Conservation (phyloP, 1,140 invertebrate genomes). For the Lucilia cuprina region DNA sequence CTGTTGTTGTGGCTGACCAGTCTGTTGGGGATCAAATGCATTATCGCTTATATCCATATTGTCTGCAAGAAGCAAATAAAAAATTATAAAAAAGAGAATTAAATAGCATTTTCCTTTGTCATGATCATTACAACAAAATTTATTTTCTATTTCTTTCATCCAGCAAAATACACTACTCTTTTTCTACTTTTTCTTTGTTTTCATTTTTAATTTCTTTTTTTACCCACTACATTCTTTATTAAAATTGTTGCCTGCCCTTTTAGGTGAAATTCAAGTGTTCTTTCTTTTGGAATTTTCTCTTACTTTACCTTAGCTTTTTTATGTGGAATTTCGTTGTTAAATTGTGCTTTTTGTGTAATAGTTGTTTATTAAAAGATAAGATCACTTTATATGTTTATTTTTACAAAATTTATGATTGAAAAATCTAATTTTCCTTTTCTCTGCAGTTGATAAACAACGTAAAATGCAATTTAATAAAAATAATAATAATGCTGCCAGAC, state of each 20-base stretch:
- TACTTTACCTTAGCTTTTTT: background rate
- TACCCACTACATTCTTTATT: too few relatives aligned
- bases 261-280: too few relatives aligned
- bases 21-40: constrained; percentile 36
- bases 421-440: background rate
- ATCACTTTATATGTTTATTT: background rate
- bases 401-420: background rate
- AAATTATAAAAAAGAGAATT: background rate
- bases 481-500: background rate
- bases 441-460: constrained; percentile 17
- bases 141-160: background rate
- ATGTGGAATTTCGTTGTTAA: background rate
- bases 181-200: constrained; percentile 3
- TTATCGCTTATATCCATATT: constrained; percentile 38
- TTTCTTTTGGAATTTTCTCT: too few relatives aligned
- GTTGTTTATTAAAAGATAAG: background rate
- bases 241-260: too few relatives aligned
- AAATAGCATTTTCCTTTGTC: background rate
- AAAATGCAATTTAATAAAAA: constrained; percentile 8
- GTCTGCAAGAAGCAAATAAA: background rate
- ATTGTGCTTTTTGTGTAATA: background rate
- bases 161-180: background rate
- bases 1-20: constrained; percentile 29
- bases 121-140: background rate
- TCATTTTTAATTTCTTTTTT: background rate